Percentiles rank a stretch among this genome's conserved stretches.
Evolutionary conservation across 2,888 invertebrate species (phyloP).

Genomic region (Chloromyia formosa): DNA sequence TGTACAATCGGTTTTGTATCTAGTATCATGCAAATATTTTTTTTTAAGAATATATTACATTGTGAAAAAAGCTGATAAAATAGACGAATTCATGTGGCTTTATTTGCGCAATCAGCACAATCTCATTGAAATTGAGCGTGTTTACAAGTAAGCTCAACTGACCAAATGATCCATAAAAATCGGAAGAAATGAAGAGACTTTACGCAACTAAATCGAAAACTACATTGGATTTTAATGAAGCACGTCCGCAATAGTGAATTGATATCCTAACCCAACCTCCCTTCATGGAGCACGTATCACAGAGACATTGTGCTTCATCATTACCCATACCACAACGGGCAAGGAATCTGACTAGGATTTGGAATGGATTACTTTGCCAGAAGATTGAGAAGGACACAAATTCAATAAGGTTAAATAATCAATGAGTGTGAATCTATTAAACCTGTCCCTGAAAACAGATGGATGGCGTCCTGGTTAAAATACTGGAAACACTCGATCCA

Average conservation of each 20-base stretch:
- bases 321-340: neutral
- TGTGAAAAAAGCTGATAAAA: slow-evolving; percentile 17
- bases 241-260: slow-evolving; percentile 40
- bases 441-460: slow-evolving; percentile 1
- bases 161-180: slow-evolving; percentile 42
- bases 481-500: too few relatives aligned
- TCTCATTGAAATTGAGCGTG: slow-evolving; percentile 16
- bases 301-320: neutral
- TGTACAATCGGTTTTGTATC: too few relatives aligned
- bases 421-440: slow-evolving; percentile 44
- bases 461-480: slow-evolving; percentile 4
- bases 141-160: slow-evolving; percentile 1
- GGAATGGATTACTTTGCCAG: neutral
- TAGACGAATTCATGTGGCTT: slow-evolving; percentile 27
- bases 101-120: slow-evolving; percentile 42
- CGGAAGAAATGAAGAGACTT: slow-evolving; percentile 37
- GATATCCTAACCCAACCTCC: slow-evolving; percentile 29
- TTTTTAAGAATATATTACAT: too few relatives aligned
- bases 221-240: slow-evolving; percentile 46
- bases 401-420: slow-evolving; percentile 44
- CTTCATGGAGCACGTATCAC: slow-evolving; percentile 21
- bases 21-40: too few relatives aligned
- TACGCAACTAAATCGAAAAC: slow-evolving; percentile 45
- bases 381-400: slow-evolving; percentile 40
- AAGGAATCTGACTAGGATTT: too few relatives aligned